phyloP scores from a whole-genome alignment of 2,797 vertebrate genomes.

The Octomys mimax region DNA sequence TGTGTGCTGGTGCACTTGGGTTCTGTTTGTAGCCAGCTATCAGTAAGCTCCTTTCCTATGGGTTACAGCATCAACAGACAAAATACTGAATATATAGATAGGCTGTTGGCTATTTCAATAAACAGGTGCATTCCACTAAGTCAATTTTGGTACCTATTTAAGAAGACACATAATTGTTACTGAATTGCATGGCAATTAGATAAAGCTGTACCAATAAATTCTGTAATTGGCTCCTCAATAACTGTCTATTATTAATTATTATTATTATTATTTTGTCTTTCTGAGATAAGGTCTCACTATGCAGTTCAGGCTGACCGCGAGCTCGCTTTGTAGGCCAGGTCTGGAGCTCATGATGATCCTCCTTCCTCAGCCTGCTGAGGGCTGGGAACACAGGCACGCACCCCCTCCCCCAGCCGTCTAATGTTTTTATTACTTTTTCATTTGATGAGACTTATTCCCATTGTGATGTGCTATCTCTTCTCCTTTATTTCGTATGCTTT shows the following conservation, averaged over 20 bases:
- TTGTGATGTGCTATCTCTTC: not conserved
- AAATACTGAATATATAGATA: slow-evolving; percentile 34
- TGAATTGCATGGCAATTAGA: slow-evolving; percentile 54
- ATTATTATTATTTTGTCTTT: no score
- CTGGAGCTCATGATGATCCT: no score
- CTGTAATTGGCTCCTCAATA: slow-evolving; percentile 23
- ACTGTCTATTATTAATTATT: not conserved
- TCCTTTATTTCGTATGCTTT: not conserved
- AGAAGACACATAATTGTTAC: slow-evolving; percentile 58
- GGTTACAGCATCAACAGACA: slow-evolving; percentile 59
- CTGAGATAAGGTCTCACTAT: no score
- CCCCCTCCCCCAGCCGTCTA: no score
- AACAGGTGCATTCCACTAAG: slow-evolving; percentile 46
- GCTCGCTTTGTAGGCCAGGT: no score
- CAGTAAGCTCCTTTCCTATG: slow-evolving; percentile 4
- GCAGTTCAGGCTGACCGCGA: no score
- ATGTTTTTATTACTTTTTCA: slow-evolving; percentile 24
- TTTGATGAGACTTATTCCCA: slow-evolving; percentile 14
- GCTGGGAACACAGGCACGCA: no score
- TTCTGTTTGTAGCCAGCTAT: not conserved
- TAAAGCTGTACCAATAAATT: slow-evolving; percentile 56
- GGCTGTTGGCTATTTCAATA: slow-evolving; percentile 59
- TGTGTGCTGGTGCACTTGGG: not conserved
- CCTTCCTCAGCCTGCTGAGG: no score
- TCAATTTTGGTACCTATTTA: slow-evolving; percentile 65